Evolutionary conservation across 2,797 vertebrate species (phyloP), one percentile per base, ranked within the genome.

Genomic region (Neomorphus geoffroyi): DNA sequence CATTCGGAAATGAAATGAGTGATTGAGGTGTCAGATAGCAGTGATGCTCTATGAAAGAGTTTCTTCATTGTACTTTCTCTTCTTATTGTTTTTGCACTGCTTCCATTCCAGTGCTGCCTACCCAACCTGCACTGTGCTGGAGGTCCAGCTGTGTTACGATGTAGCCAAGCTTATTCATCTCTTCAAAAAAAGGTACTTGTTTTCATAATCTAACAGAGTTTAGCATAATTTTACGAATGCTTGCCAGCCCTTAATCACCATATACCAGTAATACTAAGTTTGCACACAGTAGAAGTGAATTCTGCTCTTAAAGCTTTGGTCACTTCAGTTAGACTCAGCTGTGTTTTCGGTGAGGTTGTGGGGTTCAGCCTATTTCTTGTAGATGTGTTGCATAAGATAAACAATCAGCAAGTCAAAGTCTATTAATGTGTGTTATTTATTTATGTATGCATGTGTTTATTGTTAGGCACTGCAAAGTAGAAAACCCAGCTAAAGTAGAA

Each of bases 111-210:
- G 99, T 77, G 98, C 99, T 51, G 99, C 99, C 0, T 99, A 99
- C 79, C 99, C 99, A 7, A 97, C 97, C 3, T 99, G 98, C 51
- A 91, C 75, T 15, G 98, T 99, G 89, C 92, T 97, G 80, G 98
- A 98, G 7, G 98, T 99, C 19, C 98, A 98, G 79, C 93, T 99
- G 83, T 99, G 98, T 80, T 99, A 99, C 2, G 90, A 99, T 0
- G 99, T 99, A 80, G 95, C 98, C 86, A 98, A 97, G 75, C 98
- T 99, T 70, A 98, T 99, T 51, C 22, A 97, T 65, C 97, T 99
- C 16, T 98, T 98, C 95, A 98, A 95, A 80, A 98, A 99, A 97
- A 99, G 98, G 99, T 99, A 96, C 18, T 50, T 71, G 4, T 24
- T 84, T 85, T 75, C 69, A 62, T 83, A 72, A 37, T 43, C 56